phyloP scores from a whole-genome alignment of 1,140 invertebrate genomes.

The Drosophila parabipectinata region DNA sequence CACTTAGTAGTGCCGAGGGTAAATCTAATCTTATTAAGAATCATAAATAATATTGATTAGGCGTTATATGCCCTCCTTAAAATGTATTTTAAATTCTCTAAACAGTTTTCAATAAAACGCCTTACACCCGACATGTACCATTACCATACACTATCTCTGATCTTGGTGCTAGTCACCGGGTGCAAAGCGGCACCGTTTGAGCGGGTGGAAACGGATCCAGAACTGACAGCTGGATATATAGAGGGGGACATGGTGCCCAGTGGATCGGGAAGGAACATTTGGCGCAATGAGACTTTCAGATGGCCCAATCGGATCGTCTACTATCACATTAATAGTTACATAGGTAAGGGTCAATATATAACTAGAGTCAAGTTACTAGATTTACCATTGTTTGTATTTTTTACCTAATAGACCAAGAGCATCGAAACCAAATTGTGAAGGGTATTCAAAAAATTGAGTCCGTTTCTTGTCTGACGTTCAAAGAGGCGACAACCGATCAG shows the following conservation, averaged over 20 bases:
- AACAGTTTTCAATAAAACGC: conserved; percentile 3
- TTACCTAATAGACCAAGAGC: conserved; percentile 40
- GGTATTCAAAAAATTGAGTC: conserved; percentile 49
- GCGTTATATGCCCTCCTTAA: background rate
- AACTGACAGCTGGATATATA: conserved; percentile 55
- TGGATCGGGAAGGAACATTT: conserved; percentile 84
- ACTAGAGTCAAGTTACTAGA: background rate
- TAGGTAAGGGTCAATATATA: conserved; percentile 28
- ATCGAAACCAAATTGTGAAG: conserved; percentile 48
- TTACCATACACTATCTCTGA: background rate
- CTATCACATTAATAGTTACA: conserved; percentile 85
- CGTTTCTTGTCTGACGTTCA: conserved; percentile 58
- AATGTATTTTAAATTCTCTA: background rate
- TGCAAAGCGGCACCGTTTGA: conserved; percentile 8
- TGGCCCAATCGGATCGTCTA: conserved; percentile 88
- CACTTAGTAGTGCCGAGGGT: background rate
- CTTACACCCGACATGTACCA: conserved; percentile 1
- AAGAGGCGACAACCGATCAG: conserved; percentile 57
- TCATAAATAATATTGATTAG: conserved; percentile 26
- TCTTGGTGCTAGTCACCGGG: conserved; percentile 5
- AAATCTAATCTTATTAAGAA: background rate
- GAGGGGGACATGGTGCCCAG: conserved; percentile 71
- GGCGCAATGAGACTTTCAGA: conserved; percentile 85
- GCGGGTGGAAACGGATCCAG: conserved; percentile 53
- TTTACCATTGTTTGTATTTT: background rate